These are phyloP conservation scores for Sphinx pinastri DNA, from an alignment of 2,888 invertebrate species.

Conservation along the genomic window DNA sequence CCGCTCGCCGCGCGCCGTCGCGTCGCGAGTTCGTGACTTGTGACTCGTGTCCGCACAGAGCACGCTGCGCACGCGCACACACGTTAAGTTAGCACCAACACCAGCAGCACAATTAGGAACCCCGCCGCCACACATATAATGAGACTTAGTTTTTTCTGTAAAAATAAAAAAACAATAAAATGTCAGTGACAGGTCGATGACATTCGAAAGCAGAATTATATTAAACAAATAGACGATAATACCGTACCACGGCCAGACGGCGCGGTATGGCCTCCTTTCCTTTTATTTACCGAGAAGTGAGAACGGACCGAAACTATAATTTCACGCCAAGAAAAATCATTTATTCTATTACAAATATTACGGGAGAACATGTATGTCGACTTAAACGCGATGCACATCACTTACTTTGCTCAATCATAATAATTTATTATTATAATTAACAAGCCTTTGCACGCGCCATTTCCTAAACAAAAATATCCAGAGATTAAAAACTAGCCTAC, in stretches of 20 bases:
- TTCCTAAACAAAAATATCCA: too few species aligned
- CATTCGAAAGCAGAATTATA: too few species aligned
- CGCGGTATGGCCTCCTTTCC: not conserved
- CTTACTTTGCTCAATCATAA: too few species aligned
- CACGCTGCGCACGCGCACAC: conserved; percentile 14
- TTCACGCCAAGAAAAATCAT: not conserved
- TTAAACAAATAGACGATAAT: not conserved
- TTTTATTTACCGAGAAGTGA: not conserved
- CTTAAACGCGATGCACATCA: not conserved
- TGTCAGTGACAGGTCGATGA: not conserved
- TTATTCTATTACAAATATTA: too few species aligned
- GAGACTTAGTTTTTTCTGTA: conserved; percentile 72
- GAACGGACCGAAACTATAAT: not conserved
- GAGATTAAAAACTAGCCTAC: too few species aligned
- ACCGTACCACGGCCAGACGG: not conserved
- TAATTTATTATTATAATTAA: too few species aligned
- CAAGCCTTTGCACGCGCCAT: too few species aligned
- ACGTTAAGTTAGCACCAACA: conserved; percentile 60
- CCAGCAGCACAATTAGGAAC: conserved; percentile 65
- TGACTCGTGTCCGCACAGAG: not conserved
- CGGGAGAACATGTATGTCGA: not conserved
- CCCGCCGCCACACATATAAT: conserved; percentile 66
- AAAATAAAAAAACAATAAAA: conserved; percentile 33
- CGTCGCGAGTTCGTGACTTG: not conserved
- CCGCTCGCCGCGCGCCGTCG: not conserved